Base-by-base conservation (phyloP, 1,140 invertebrate genomes). In the Penaeus chinensis region DNA sequence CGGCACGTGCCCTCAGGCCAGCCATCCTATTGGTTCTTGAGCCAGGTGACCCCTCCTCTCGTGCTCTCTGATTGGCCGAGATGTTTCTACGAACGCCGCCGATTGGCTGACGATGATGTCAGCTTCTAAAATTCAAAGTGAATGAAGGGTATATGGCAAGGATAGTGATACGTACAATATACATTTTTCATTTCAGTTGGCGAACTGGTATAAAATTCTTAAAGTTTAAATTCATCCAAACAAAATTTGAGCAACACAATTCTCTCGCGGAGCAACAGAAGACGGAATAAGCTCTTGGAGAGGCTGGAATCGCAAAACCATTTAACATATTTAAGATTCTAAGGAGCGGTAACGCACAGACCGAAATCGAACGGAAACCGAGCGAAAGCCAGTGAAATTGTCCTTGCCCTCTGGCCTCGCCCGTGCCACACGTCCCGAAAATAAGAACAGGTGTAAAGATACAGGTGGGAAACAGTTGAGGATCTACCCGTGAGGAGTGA, bases 381-480 rank as follows among this genome's bases (percentile, higher is more conserved):
- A 37, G 19, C 81, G 81, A 82, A 54, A 5, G 27, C 13, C 81
- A 42, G 81, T 32, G 81, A 65, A 82, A 82, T 22, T 47, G 10
- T 37, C 61, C 8, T n/a, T 27, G 8, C n/a, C 32, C 20, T 61
- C 24, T 42, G 81, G 62, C 2, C n/a, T 66, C 81, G 63, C 81
- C 24, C 63, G 63, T 82, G 81, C 81, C 81, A 82, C 81, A 82
- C 81, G 81, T 69, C 81, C 65, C 47, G 81, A 82, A 82, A 82
- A 82, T 82, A 82, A 82, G 81, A 82, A 82, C 81, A 82, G 81
- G 81, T 82, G 81, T 65, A 65, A 47, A 82, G 63, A 13, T 66
- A 66, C 81, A 82, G 81, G 63, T 82, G 81, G 47, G 81, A 82
- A 82, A 37, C 81, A 74, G 71, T 74, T 37, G 71, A 82, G 81